phyloP scores from a whole-genome alignment of 1,140 invertebrate species.

The Drosophila leontia region DNA sequence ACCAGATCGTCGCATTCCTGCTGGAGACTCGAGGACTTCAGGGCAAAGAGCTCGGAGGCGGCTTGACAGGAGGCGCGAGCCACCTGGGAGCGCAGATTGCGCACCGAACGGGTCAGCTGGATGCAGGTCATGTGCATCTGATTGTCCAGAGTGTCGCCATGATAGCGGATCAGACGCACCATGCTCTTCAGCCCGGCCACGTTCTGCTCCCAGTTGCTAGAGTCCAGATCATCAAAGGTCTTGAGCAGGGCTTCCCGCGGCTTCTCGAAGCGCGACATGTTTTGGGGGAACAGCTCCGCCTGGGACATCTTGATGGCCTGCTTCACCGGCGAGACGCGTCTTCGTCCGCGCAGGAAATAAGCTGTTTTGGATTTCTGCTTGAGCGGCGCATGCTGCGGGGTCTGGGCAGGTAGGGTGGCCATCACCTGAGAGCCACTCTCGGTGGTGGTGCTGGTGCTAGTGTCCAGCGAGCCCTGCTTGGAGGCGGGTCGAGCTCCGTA shows the following conservation, averaged over 20 bases:
- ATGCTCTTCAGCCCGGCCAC: slow-evolving; percentile 91
- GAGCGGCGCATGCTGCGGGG: slow-evolving; percentile 55
- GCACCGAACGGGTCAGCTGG: slow-evolving; percentile 91
- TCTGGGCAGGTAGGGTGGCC: slow-evolving; percentile 36
- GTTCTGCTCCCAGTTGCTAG: slow-evolving; percentile 93
- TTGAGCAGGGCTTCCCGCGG: slow-evolving; percentile 88
- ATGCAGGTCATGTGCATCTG: slow-evolving; percentile 88
- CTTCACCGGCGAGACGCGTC: slow-evolving; percentile 77
- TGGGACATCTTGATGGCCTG: slow-evolving; percentile 76
- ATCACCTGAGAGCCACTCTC: slow-evolving; percentile 55
- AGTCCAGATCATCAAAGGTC: slow-evolving; percentile 89
- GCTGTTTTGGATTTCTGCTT: slow-evolving; percentile 78
- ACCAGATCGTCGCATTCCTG: slow-evolving; percentile 95
- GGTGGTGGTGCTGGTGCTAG: slow-evolving; percentile 52
- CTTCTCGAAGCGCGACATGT: slow-evolving; percentile 85
- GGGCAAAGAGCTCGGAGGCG: slow-evolving; percentile 90
- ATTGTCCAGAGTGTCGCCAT: slow-evolving; percentile 88
- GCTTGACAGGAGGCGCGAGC: slow-evolving; percentile 93
- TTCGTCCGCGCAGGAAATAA: slow-evolving; percentile 63
- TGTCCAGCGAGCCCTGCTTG: slow-evolving; percentile 65
- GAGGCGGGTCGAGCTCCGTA: slow-evolving; percentile 57
- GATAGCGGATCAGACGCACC: slow-evolving; percentile 90
- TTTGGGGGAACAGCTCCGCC: slow-evolving; percentile 72
- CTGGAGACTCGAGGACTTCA: slow-evolving; percentile 90
- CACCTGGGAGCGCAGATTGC: slow-evolving; percentile 95